Evolutionary conservation across 37 sponge, comb jelly and placozoan genomes (phyloP).

Genomic region (Tethya wilhelma): DNA sequence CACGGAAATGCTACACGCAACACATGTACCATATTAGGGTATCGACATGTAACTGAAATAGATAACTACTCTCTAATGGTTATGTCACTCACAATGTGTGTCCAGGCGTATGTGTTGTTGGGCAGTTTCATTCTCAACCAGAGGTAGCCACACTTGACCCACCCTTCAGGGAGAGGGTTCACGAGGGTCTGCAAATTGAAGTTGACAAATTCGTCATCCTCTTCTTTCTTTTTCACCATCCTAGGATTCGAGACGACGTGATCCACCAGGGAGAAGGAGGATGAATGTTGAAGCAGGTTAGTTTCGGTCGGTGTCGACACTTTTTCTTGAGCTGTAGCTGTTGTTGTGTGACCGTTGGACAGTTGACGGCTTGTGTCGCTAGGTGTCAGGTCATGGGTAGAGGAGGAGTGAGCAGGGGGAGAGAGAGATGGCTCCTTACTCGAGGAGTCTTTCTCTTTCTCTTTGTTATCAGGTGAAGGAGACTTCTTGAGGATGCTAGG

Average conservation of each 20-base stretch:
- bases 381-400: not conserved
- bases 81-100: constrained; percentile 38
- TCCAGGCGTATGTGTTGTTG: constrained; percentile 60
- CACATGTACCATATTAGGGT: no score
- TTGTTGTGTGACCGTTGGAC: not conserved
- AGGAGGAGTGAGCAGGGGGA: not conserved
- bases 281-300: not conserved
- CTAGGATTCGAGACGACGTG: constrained; percentile 12
- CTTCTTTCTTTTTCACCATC: not conserved
- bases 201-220: not conserved
- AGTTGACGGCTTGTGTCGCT: not conserved
- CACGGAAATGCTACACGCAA: no score
- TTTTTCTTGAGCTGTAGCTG: no score
- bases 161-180: constrained; percentile 41
- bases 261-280: not conserved
- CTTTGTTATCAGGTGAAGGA: no score
- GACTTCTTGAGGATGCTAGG: not conserved
- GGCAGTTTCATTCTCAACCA: constrained; percentile 69
- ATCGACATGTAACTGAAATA: no score
- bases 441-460: not conserved
- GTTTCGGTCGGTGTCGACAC: not conserved
- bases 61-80: not conserved
- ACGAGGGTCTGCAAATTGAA: constrained; percentile 44
- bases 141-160: constrained; percentile 70
- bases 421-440: constrained; percentile 8